phyloP scores from a whole-genome alignment of 2,888 invertebrate genomes.

The Scrobipalpa costella region DNA sequence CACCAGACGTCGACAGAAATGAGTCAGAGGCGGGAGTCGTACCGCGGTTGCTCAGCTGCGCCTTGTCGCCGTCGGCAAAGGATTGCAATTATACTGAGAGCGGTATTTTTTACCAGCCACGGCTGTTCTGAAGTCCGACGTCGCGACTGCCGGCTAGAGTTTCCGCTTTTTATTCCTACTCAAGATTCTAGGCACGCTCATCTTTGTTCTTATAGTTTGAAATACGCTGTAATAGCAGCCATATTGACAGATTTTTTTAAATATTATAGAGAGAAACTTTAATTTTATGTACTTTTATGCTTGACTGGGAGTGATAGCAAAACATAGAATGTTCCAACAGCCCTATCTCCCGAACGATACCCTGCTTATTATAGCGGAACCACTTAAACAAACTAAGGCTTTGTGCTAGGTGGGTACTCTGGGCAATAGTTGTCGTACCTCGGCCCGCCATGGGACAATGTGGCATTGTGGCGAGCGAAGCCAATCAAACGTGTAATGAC shows the following conservation, averaged over 20 bases:
- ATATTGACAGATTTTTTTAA: not conserved
- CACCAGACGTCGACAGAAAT: constrained; percentile 26
- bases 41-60: constrained; percentile 43
- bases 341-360: too few species aligned
- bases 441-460: constrained; percentile 42
- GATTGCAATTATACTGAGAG: constrained; percentile 51
- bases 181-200: constrained; percentile 29
- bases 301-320: too few species aligned
- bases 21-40: constrained; percentile 49
- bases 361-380: too few species aligned
- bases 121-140: constrained; percentile 30
- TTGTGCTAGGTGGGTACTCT: constrained; percentile 7
- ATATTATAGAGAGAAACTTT: too few species aligned
- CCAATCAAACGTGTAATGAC: constrained; percentile 64
- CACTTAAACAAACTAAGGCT: constrained; percentile 1
- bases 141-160: constrained; percentile 22
- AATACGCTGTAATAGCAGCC: not conserved
- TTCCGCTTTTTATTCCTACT: constrained; percentile 41
- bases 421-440: not conserved
- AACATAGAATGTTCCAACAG: too few species aligned
- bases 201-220: constrained; percentile 8
- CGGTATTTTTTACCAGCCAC: constrained; percentile 38
- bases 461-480: constrained; percentile 48
- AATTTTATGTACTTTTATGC: too few species aligned
- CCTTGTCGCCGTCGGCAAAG: constrained; percentile 45